Conservation (phyloP, 2,888 invertebrate genomes). For the Deilephila elpenor region DNA sequence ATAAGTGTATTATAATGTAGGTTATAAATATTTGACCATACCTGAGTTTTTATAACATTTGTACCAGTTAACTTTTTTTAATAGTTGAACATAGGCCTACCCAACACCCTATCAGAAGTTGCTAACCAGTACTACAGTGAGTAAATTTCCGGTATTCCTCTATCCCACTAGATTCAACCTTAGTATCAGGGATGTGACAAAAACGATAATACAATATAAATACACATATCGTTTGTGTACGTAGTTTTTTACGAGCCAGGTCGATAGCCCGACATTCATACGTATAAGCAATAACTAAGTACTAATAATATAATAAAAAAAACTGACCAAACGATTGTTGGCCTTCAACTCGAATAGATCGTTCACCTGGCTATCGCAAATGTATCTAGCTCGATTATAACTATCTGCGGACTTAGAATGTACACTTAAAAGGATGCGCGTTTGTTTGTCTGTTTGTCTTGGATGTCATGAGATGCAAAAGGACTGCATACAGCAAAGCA, state of each 20-base stretch:
- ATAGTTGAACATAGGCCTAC: no score
- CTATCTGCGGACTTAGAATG: slow-evolving; percentile 43
- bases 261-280: slow-evolving; percentile 65
- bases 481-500: neutral
- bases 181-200: neutral
- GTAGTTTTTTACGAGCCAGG: slow-evolving; percentile 55
- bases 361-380: slow-evolving; percentile 72
- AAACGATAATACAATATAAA: slow-evolving; percentile 27
- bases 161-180: no score
- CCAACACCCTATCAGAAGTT: no score
- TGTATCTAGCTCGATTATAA: slow-evolving; percentile 62
- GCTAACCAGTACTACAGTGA: no score
- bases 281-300: slow-evolving; percentile 56
- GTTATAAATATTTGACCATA: no score
- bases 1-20: no score
- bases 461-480: neutral
- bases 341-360: slow-evolving; percentile 77
- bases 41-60: no score
- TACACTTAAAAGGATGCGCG: slow-evolving; percentile 33
- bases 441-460: neutral
- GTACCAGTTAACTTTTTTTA: no score
- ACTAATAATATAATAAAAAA: slow-evolving; percentile 65
- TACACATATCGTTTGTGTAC: slow-evolving; percentile 41
- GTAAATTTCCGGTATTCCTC: no score
- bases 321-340: slow-evolving; percentile 73